Evolutionary conservation across 2,113 vertebrate species (phyloP).

Genomic region (Percopsis transmontana): DNA sequence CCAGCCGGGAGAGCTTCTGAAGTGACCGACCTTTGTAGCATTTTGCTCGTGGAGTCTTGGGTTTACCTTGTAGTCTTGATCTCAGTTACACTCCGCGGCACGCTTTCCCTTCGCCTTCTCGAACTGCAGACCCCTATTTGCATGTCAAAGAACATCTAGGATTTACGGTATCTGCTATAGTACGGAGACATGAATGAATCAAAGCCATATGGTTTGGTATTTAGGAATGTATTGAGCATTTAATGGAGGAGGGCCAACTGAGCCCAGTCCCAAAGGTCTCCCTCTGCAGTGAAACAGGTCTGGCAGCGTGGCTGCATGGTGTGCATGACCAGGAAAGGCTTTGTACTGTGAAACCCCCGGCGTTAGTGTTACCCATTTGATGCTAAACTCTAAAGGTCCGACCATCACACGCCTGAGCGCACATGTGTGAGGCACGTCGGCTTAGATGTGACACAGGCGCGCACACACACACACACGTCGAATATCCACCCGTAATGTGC

Average conservation of each 20-base stretch:
- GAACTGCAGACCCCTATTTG: conserved; percentile 17
- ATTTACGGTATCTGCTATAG: conserved; percentile 15
- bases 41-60: too few relatives aligned
- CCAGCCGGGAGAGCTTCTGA: too few relatives aligned
- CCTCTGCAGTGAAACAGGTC: conserved; percentile 49
- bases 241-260: conserved; percentile 42
- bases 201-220: conserved; percentile 47
- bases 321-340: conserved; percentile 62
- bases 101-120: conserved; percentile 1
- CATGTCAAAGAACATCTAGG: conserved; percentile 33
- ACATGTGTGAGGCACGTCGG: conserved; percentile 74
- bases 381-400: conserved; percentile 70
- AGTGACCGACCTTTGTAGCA: too few relatives aligned
- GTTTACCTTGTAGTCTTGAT: neutral
- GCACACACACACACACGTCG: conserved; percentile 27
- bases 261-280: conserved; percentile 51
- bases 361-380: conserved; percentile 69
- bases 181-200: conserved; percentile 34
- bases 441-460: conserved; percentile 65
- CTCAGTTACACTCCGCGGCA: neutral
- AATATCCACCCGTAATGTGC: conserved; percentile 52
- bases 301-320: conserved; percentile 44
- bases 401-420: conserved; percentile 74
- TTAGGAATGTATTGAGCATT: conserved; percentile 45
- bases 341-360: conserved; percentile 61